Percentiles rank a stretch among this genome's conserved stretches.
phyloP scores from a whole-genome alignment of 2,797 vertebrate species.

The Polyboroides typus region DNA sequence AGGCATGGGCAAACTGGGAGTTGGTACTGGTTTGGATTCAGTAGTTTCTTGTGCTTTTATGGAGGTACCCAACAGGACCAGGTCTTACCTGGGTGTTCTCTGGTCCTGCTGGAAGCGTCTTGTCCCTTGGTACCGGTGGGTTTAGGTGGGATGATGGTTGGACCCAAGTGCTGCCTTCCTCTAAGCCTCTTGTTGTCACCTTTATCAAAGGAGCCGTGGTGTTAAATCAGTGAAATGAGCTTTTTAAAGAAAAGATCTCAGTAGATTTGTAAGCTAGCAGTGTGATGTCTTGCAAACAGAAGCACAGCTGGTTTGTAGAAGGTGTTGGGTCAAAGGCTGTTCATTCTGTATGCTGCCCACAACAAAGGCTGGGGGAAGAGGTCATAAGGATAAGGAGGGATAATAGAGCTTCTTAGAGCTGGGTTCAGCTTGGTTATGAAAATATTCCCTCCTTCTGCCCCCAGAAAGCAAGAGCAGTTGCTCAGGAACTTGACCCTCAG shows the following conservation, averaged over 20 bases:
- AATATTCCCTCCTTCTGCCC: background rate
- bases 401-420: background rate
- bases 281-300: background rate
- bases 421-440: background rate
- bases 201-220: background rate
- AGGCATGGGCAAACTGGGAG: background rate
- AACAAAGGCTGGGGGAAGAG: background rate
- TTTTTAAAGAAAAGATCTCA: background rate
- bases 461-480: background rate
- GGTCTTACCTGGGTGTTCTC: background rate
- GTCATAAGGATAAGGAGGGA: background rate
- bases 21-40: background rate
- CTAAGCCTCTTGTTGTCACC: background rate
- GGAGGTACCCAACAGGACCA: background rate
- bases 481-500: background rate
- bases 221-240: background rate
- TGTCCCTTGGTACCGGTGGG: rapidly evolving
- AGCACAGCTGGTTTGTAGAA: background rate
- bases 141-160: background rate
- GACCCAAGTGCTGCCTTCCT: background rate
- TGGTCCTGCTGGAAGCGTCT: rapidly evolving
- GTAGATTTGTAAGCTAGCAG: rapidly evolving
- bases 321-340: background rate
- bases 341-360: background rate
- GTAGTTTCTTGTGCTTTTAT: background rate